A percentile compares a stretch with the other conserved stretches of the same genome.
Conservation (phyloP, 2,113 vertebrate genomes). For the Osmerus mordax region DNA sequence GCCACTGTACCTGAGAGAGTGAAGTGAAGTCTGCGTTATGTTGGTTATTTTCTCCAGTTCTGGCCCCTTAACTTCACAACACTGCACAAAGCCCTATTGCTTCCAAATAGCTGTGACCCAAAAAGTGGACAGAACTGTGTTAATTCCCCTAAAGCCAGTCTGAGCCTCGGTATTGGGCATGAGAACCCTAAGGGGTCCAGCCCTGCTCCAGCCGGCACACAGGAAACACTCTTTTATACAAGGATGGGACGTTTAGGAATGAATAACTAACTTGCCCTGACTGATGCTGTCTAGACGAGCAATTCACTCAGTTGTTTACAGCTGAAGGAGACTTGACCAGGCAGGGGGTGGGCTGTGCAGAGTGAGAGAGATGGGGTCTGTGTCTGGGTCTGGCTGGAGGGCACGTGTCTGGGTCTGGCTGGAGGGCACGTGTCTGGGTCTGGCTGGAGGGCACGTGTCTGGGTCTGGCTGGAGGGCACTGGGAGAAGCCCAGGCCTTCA, state of each 20-base stretch:
- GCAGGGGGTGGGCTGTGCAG: not conserved
- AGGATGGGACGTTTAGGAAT: not conserved
- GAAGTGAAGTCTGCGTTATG: not conserved
- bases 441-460: no score
- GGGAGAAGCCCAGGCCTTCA: conserved; percentile 15
- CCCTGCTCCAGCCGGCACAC: not conserved
- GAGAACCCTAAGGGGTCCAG: no score
- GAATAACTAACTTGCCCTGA: not conserved
- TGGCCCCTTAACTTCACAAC: not conserved
- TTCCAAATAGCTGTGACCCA: not conserved
- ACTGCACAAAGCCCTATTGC: not conserved
- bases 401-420: conserved; percentile 15
- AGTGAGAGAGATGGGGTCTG: not conserved
- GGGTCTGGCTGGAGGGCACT: conserved; percentile 26
- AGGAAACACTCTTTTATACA: not conserved
- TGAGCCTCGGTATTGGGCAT: no score
- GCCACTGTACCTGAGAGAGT: not conserved
- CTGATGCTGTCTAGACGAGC: not conserved
- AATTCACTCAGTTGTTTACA: not conserved
- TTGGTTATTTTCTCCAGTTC: not conserved
- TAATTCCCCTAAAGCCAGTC: no score
- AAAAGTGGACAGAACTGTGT: not conserved
- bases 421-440: no score
- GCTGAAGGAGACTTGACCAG: not conserved
- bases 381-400: no score